Evolutionary conservation across 1,140 invertebrate species (phyloP).

Genomic region (Hyles vespertilio): DNA sequence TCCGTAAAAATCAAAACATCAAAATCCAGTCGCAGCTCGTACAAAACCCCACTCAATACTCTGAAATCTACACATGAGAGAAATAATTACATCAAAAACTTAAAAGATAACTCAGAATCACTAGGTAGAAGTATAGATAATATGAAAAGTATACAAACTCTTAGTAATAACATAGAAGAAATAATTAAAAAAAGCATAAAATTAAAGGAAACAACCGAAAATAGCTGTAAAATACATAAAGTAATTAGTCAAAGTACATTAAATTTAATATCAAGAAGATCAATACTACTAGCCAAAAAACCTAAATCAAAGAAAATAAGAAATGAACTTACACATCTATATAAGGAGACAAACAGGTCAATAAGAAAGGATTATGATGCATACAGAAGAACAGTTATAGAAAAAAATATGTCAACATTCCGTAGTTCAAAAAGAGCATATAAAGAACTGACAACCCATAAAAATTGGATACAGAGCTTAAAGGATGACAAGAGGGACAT

Average conservation of each 20-base stretch:
- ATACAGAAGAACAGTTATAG: conserved; percentile 14
- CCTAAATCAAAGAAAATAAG: conserved; percentile 10
- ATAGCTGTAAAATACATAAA: background rate
- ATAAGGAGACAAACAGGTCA: conserved; percentile 15
- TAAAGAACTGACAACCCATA: conserved; percentile 16
- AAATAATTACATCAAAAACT: too few relatives aligned
- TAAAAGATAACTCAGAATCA: too few relatives aligned
- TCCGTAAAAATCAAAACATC: too few relatives aligned
- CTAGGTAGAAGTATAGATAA: too few relatives aligned
- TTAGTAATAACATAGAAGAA: too few relatives aligned
- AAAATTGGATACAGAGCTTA: conserved; percentile 18
- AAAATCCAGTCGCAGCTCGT: too few relatives aligned
- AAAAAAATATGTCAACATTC: conserved; percentile 11
- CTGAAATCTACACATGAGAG: too few relatives aligned
- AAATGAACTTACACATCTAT: conserved; percentile 13
- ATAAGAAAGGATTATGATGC: conserved; percentile 15
- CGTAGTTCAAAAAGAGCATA: conserved; percentile 23
- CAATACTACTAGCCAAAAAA: conserved; percentile 8
- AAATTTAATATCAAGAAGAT: conserved; percentile 4
- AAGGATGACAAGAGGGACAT: conserved; percentile 13
- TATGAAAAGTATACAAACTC: too few relatives aligned
- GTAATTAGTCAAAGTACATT: background rate
- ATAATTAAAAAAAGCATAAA: too few relatives aligned
- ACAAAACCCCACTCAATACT: too few relatives aligned
- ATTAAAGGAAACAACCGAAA: too few relatives aligned